phyloP scores from a whole-genome alignment of 2,888 invertebrate genomes.

The Neoascia interrupta region DNA sequence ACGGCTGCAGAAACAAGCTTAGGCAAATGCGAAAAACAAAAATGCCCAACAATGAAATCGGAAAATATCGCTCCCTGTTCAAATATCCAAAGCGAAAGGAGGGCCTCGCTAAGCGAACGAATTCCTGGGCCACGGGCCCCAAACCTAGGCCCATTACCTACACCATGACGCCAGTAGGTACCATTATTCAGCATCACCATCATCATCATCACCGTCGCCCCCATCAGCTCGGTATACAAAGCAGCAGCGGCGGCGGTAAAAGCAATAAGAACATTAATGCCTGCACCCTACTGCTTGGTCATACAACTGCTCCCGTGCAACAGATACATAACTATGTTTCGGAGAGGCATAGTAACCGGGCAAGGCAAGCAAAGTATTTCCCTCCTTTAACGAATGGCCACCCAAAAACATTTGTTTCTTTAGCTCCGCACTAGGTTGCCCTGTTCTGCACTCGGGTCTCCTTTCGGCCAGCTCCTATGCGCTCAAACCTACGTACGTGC shows the following conservation, averaged over 20 bases:
- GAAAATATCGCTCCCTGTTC: slow-evolving; percentile 64
- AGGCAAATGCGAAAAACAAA: slow-evolving; percentile 34
- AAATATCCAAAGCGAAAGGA: slow-evolving; percentile 34
- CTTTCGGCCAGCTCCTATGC: slow-evolving; percentile 39
- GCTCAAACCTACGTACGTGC: too few relatives aligned
- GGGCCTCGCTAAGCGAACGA: slow-evolving; percentile 23
- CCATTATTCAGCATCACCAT: slow-evolving; percentile 67
- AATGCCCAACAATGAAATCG: slow-evolving; percentile 62
- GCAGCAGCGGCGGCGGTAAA: slow-evolving; percentile 33
- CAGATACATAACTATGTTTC: slow-evolving; percentile 58
- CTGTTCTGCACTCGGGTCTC: slow-evolving; percentile 19
- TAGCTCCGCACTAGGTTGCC: slow-evolving; percentile 39
- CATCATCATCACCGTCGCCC: slow-evolving; percentile 62
- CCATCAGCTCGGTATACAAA: slow-evolving; percentile 11
- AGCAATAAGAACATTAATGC: slow-evolving; percentile 64
- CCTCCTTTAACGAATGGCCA: slow-evolving; percentile 65
- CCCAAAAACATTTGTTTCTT: slow-evolving; percentile 69
- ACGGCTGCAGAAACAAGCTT: slow-evolving; percentile 54
- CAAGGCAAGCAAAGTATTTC: slow-evolving; percentile 57
- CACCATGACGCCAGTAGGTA: slow-evolving; percentile 56
- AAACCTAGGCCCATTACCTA: slow-evolving; percentile 49
- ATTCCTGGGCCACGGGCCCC: slow-evolving; percentile 35
- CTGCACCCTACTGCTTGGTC: slow-evolving; percentile 55
- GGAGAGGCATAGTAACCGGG: slow-evolving; percentile 48
- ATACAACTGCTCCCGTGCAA: slow-evolving; percentile 59